Base-by-base conservation (phyloP, 2,888 invertebrate genomes). In the Agapetus fuscipes region DNA sequence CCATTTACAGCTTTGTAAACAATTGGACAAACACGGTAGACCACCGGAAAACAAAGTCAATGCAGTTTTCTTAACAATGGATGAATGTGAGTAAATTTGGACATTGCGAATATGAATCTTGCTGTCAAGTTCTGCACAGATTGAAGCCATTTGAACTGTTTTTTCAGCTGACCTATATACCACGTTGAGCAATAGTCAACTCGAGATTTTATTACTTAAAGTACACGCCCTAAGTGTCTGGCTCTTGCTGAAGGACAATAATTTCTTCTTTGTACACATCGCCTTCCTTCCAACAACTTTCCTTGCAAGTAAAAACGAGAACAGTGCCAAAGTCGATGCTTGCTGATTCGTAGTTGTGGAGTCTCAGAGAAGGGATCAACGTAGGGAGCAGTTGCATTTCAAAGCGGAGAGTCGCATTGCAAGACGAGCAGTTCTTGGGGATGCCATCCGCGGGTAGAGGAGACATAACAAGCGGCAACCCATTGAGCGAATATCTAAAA, bases 261-360 rank as follows among this genome's bases (percentile, higher is more conserved):
- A 72, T 70, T 62, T 90, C 90, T 48, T 75, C 72, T 39, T 80
- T 75, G 50, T 74, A 68, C 27, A 67, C 70, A 51, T 82, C 81
- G 3, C 74, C 73, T 1, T 75, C 66, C 37, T 77, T 74, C 91
- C 91, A 91, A 61, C 93, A 93, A 56, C 87, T 90, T 52, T 76
- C 75, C 26, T 75, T 66, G 58, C 93, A 94, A 2, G 90, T 85
- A 57, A 80, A 91, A 11, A 91, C 65, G 10, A 90, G 63, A 2
- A 89, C 81, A n/a, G 87, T 89, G 6, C 91, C 86, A 58, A 85
- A 91, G 60, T 93, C 91, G 27, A 87, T 61, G 48, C 77, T 71
- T 4, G 68, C 52, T 7, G 71, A 60, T 30, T 60, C 54, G 10
- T 70, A 67, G 9, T 71, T 71, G 12, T 65, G 59, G 32, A 87